Conservation (phyloP, 2,888 invertebrate species). For the Heteromurus nitidus region DNA sequence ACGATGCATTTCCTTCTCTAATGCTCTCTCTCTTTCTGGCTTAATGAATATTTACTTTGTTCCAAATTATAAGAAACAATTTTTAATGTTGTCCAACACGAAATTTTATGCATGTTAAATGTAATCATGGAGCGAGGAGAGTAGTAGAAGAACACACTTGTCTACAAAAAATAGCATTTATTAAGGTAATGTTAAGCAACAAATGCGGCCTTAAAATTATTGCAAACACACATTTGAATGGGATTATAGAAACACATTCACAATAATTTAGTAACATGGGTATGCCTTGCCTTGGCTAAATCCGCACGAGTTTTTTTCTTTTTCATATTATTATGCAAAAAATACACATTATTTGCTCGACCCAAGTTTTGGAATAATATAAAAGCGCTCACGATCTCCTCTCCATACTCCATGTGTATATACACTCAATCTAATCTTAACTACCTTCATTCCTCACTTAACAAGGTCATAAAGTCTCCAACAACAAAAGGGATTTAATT, state of each 20-base stretch:
- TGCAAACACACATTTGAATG: no score
- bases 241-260: no score
- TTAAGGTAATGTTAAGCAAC: no score
- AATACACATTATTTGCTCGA: no score
- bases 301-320: no score
- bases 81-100: conserved; percentile 25
- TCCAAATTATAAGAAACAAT: conserved; percentile 32
- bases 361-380: no score
- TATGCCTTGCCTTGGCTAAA: no score
- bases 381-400: not conserved
- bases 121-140: not conserved
- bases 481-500: conserved; percentile 39
- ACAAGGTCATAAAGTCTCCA: conserved; percentile 37
- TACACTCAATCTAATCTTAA: conserved; percentile 25
- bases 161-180: no score
- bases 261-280: no score
- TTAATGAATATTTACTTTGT: conserved; percentile 37
- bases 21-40: not conserved
- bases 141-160: not conserved
- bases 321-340: no score
- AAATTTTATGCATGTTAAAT: conserved; percentile 27
- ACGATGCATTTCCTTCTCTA: conserved; percentile 9
- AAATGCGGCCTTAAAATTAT: no score
- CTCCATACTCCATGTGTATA: no score
- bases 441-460: conserved; percentile 19